Evolutionary conservation across 2,797 vertebrate genomes (phyloP).

Genomic region (Oreochromis grahami): DNA sequence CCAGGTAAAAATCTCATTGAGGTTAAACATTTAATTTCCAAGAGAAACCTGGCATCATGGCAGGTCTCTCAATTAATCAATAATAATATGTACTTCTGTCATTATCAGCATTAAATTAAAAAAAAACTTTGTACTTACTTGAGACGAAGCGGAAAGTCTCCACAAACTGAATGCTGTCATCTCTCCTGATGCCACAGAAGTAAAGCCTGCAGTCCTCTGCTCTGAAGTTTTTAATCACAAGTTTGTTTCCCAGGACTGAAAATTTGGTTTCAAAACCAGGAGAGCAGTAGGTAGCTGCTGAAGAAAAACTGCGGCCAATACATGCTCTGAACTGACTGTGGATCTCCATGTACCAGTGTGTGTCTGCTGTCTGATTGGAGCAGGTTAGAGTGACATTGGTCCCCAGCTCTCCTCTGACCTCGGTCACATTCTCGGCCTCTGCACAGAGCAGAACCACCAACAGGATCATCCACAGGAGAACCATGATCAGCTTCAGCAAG

Average conservation of each 20-base stretch:
- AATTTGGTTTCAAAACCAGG: background rate
- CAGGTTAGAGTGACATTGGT: background rate
- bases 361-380: fast-evolving
- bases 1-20: background rate
- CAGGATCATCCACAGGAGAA: background rate
- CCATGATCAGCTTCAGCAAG: background rate
- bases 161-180: fast-evolving
- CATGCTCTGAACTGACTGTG: fast-evolving
- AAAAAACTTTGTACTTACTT: background rate
- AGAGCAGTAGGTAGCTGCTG: fast-evolving
- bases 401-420: background rate
- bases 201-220: too few species aligned
- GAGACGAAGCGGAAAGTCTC: background rate
- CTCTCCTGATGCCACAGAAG: too few species aligned
- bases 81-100: fast-evolving
- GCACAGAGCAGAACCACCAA: background rate
- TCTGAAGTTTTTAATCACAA: background rate
- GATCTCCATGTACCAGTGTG: fast-evolving
- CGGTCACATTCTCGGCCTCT: background rate
- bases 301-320: fast-evolving
- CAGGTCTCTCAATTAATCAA: background rate
- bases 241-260: background rate
- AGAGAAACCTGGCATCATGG: fast-evolving
- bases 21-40: background rate
- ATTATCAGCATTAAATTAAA: background rate